Conservation (phyloP, 37 sponge, comb jelly and placozoan genomes). For the Spongilla lacustris region DNA sequence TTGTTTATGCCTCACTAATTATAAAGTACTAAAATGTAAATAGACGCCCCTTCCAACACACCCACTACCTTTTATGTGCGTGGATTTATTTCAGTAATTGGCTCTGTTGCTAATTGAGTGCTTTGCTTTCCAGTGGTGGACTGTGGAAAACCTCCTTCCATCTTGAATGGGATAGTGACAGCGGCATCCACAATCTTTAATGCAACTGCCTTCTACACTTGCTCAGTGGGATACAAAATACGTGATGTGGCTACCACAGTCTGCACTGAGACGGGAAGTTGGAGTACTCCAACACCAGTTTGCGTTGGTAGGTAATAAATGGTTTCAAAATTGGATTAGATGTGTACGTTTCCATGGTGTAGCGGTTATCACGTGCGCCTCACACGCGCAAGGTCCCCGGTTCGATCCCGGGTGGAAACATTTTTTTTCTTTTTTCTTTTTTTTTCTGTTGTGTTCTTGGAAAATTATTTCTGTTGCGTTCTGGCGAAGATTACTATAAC, state of each 20-base stretch:
- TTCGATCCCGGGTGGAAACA: slow-evolving; percentile 55
- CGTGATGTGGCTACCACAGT: slow-evolving; percentile 5
- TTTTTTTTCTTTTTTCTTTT: neutral
- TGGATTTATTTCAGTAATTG: no score
- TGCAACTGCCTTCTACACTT: slow-evolving; percentile 11
- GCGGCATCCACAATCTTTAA: slow-evolving; percentile 3
- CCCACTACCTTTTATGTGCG: no score
- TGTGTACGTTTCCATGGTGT: neutral
- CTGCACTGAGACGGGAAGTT: slow-evolving; percentile 52
- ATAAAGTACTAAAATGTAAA: no score
- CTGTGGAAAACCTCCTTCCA: slow-evolving; percentile 46
- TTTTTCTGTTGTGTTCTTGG: neutral
- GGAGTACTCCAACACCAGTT: slow-evolving; percentile 36
- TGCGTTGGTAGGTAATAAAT: slow-evolving; percentile 37
- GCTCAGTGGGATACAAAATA: neutral
- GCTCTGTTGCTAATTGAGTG: neutral
- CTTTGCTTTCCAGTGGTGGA: slow-evolving; percentile 14
- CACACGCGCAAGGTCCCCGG: slow-evolving; percentile 61
- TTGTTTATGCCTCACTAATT: no score
- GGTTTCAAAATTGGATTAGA: neutral
- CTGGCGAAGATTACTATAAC: no score
- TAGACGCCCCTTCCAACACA: neutral
- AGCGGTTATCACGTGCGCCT: slow-evolving; percentile 59
- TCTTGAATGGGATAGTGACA: slow-evolving; percentile 9
- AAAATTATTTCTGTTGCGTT: no score